These are phyloP conservation scores for Acridotheres tristis DNA, from an alignment of 2,797 vertebrate species.

Conservation along the genomic window DNA sequence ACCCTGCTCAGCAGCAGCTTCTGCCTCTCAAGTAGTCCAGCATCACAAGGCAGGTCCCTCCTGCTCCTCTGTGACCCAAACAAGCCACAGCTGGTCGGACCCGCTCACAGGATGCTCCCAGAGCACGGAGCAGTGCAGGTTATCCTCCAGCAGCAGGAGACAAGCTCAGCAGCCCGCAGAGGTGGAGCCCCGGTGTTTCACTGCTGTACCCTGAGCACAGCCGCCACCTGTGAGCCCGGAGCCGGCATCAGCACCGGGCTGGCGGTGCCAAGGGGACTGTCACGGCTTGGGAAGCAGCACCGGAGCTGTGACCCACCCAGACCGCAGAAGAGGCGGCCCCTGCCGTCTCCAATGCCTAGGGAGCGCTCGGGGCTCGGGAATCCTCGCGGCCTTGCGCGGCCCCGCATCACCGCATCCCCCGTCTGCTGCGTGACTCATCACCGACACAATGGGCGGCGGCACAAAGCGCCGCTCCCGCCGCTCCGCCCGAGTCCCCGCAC, in stretches of 20 bases:
- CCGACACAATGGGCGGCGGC: conserved; percentile 15
- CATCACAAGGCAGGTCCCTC: not conserved
- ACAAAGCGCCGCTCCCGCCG: not conserved
- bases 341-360: accelerated
- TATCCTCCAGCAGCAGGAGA: not conserved
- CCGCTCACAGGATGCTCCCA: not conserved
- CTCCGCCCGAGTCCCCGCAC: not conserved
- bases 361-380: not conserved
- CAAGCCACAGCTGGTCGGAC: accelerated
- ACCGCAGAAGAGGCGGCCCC: not conserved
- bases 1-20: not conserved
- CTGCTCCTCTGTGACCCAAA: not conserved
- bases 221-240: not conserved
- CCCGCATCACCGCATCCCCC: not conserved
- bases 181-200: not conserved
- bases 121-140: accelerated
- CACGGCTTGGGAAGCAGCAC: too few species aligned
- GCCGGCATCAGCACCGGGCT: not conserved
- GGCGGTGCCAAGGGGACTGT: not conserved
- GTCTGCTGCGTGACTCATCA: conserved; percentile 26
- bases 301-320: not conserved
- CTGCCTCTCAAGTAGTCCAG: not conserved
- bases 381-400: not conserved
- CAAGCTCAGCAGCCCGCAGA: not conserved
- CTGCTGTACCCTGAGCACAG: not conserved